Base-by-base conservation (phyloP, 2,113 vertebrate genomes). In the Leiothrix lutea region DNA sequence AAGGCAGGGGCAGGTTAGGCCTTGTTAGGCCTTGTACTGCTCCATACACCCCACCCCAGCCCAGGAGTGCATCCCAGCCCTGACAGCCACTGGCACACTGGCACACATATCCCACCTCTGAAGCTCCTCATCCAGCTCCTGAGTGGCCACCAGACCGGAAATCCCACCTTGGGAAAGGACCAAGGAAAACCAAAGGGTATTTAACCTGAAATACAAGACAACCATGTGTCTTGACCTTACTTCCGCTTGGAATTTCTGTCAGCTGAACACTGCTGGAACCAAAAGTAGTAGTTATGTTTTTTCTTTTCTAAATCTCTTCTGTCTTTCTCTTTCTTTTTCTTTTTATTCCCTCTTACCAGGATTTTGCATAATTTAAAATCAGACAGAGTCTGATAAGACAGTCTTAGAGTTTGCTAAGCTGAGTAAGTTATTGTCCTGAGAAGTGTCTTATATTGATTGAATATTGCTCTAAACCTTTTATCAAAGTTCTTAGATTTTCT, bases 1-100 rank as follows among this genome's bases (percentile, higher is more conserved):
- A 31, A 29, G 44, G 44, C 20, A 57, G 35, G 60, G 21, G 22
- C 21, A 22, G 17, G 31, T 29, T 31, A 48, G 28, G 15, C 19
- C 48, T 47, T 64, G 28, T 66, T 22, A 25, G 15, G 20, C 0
- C 0, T 6, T 25, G 31, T 50, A 31, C 12, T 31, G 11, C 11
- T 23, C 25, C 61, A 21, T 4, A 25, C 4, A 48, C 2, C 4
- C 15, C 42, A 25, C 6, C 12, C 15, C 44, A 29, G 5, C 12
- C 51, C 10, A 2, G 24, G 29, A 48, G 16, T 7, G 10, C 5
- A 74, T 11, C 50, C 35, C 29, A 74, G 42, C 24, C 28, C 15
- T 0, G 0, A 3, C 42, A 42, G 5, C 8, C 24, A 20, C 35
- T 14, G 51, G 17, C 36, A 66, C 17, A 11, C 29, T 48, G 25